phyloP scores from a whole-genome alignment of 2,113 vertebrate genomes.

The Leptosomus discolor region DNA sequence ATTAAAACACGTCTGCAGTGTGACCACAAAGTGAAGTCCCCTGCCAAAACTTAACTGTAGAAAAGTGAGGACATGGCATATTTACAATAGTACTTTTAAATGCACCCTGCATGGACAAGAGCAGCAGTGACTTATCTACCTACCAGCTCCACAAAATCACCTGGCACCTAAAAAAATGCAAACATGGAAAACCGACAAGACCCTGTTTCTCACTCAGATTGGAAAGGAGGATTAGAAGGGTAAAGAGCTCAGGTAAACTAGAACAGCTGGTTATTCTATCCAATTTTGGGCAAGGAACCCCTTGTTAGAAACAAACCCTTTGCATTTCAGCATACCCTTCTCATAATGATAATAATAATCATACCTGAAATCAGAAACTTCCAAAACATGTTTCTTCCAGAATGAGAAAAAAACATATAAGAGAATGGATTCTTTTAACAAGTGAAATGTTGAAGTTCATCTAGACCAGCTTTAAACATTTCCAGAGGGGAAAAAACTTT shows the following conservation, averaged over 20 bases:
- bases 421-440: neutral
- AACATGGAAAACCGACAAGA: neutral
- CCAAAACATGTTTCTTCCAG: neutral
- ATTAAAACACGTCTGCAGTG: neutral
- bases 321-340: neutral
- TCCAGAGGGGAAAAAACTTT: neutral
- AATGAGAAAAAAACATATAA: neutral
- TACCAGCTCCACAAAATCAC: neutral
- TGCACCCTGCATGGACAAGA: neutral
- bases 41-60: neutral
- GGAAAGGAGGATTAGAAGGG: neutral
- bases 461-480: neutral
- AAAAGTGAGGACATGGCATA: neutral
- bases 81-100: neutral
- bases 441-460: neutral
- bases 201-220: neutral
- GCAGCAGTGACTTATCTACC: neutral
- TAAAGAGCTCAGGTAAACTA: neutral
- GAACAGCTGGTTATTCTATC: neutral
- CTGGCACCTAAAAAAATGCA: neutral
- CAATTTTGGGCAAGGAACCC: neutral
- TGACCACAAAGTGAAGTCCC: neutral
- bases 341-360: neutral
- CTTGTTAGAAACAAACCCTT: neutral
- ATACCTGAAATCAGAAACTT: neutral